Base-by-base conservation (phyloP, 2,797 vertebrate genomes). In the Sebastes miniatus region DNA sequence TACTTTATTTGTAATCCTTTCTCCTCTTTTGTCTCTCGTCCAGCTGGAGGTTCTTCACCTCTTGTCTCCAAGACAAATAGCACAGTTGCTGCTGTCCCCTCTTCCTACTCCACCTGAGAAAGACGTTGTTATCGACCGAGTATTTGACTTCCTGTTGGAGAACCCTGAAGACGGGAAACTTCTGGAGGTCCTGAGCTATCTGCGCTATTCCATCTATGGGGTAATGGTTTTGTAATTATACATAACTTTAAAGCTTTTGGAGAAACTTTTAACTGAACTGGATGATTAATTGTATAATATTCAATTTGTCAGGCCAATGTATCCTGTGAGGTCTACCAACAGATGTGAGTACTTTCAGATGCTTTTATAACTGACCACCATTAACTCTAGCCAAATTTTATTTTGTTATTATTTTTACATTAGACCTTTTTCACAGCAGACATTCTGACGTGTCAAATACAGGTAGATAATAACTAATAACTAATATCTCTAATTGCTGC, bases 71-170 rank as follows among this genome's bases (percentile, higher is more conserved):
- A 25, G 6, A 6, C 95, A 96, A 73, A 77, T 12, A 0, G 93
- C 91, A 52, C 82, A 90, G 84, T 56, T 95, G 90, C 79, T 96
- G 74, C 65, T 93, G 63, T 11, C 88, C 22, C 84, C 89, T 59
- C 87, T 94, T 20, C 89, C 68, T 7, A 63, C 78, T 47, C 91
- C 91, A 27, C 85, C 89, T 6, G 80, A 82, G 18, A 91, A 91
- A 81, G 70, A 85, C 1, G 13, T 83, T 0, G 29, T 96, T 4
- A 87, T 95, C 79, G 8, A 86, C 39, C 1, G 0, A 7, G 93
- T 95, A 63, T 95, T 96, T 80, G 88, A 94, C 83, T 92, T 88
- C 79, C 80, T 95, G 32, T 14, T 83, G 1, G 76, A 63, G 74
- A 77, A 79, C 0, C 91, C 91, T 6, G 9, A 47, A 16, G 24